Evolutionary conservation across 2,888 invertebrate species (phyloP).

Genomic region (Seira sanloemensis): DNA sequence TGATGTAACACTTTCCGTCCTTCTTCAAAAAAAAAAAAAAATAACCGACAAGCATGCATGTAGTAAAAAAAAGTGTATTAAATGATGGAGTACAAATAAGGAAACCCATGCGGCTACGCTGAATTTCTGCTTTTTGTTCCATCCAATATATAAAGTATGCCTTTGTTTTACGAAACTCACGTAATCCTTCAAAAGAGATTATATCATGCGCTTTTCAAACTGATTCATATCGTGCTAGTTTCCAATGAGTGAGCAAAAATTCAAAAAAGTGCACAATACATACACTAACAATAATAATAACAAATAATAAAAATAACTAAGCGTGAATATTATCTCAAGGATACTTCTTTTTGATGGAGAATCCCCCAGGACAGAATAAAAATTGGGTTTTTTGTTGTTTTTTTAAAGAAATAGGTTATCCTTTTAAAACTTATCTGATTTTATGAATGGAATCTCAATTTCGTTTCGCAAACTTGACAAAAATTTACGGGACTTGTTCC

Average conservation of each 20-base stretch:
- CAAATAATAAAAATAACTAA: background rate
- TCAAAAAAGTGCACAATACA: background rate
- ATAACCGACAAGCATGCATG: background rate
- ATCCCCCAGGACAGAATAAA: background rate
- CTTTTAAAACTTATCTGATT: too few relatives aligned
- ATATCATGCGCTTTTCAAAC: background rate
- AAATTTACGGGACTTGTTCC: too few relatives aligned
- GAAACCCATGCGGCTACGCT: background rate
- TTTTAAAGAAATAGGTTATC: too few relatives aligned
- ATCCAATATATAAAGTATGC: too few relatives aligned
- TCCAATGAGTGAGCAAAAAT: slow-evolving; percentile 3
- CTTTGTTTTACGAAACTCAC: background rate
- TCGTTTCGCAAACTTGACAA: too few relatives aligned
- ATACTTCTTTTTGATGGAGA: background rate
- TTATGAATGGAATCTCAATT: too few relatives aligned
- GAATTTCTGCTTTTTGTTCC: background rate
- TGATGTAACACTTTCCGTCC: slow-evolving; percentile 24
- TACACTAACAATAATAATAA: background rate
- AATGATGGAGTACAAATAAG: background rate
- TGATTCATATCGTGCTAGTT: background rate
- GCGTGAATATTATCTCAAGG: background rate
- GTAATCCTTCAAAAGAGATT: background rate
- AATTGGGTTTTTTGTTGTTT: too few relatives aligned
- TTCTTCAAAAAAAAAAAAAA: background rate
- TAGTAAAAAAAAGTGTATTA: too few relatives aligned